Base-by-base conservation (phyloP, 1,140 invertebrate species). In the Bombus cullumanus region DNA sequence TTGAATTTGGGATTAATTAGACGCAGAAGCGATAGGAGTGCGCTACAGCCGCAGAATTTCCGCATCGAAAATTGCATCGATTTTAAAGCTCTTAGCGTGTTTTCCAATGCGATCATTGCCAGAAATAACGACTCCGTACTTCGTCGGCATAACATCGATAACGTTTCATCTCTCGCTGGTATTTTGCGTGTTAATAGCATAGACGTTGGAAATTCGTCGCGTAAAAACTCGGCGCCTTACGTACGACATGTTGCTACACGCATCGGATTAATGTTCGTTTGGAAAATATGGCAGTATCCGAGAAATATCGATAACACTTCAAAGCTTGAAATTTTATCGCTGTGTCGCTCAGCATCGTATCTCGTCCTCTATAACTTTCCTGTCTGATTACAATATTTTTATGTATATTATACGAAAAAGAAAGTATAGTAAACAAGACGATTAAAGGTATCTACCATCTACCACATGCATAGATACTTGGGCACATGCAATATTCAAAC, bases 1-100 rank as follows among this genome's bases (percentile, higher is more conserved):
- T 77, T 41, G 75, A 64, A n/a, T 64, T 64, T 77, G 59, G 28
- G 39, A 77, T 77, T 77, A 77, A 77, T 64, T 77, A 31, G 57
- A 77, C 62, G 25, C 25, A 5, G 3, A 22, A 69, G 1, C 68
- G 68, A 18, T 10, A 12, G 18, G 3, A 15, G 31, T 53, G 39
- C 1, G 59, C 31, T 25, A 10, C n/a, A 15, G 10, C 5, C 47
- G 6, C 1, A 53, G 47, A 53, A 6, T 53, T 53, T 53, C 18
- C 47, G 47, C 47, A 18, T 53, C 6, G 47, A 53, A 53, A 53
- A 53, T 53, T 53, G 47, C 47, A 22, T 18, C 12, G 47, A 72
- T 81, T 81, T 59, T 15, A 18, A 81, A 57, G 34, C 43, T 31
- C 3, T 5, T n/a, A 18, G 10, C 22, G n/a, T 73, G 22, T 59